Base-by-base conservation (phyloP, 2,113 vertebrate genomes). In the Hepsetus odoe region DNA sequence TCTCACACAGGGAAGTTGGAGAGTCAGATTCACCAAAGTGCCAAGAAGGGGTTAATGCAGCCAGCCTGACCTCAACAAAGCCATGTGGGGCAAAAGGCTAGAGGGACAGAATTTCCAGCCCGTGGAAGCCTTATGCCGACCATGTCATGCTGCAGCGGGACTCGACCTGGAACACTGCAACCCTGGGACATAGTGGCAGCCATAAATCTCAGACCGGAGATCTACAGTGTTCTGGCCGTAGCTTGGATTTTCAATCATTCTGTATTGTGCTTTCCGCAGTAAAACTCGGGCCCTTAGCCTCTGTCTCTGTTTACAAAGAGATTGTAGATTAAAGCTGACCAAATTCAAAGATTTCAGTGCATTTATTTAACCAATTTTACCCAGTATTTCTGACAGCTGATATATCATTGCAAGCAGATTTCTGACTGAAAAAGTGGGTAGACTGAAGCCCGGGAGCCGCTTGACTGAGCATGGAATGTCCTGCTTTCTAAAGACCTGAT, bases 31-130 rank as follows among this genome's bases (percentile, higher is more conserved):
- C 98, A 99, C 89, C 96, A 96, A 89, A 96, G 95, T 91, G 97
- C 96, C 72, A 98, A 96, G 94, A 97, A 97, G 92, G 96, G 95
- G 89, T 95, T 99, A 92, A 93, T 96, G 92, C 96, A 79, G 87
- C 86, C 90, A 68, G 85, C 87, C 14, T 92, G 89, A 92, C 71
- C 46, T 83, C 77, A 70, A 74, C 82, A 62, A 83, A 74, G 69
- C 79, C 53, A 78, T 20, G 38, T 56, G 24, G 59, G 51, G 72
- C 69, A 76, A 72, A 65, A 62, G 51, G 72, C 69, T 76, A 68
- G 68, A 62, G 71, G 53, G 71, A 55, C 66, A 32, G 30, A 66
- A 55, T 61, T 16, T 75, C 53, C 65, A 70, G 68, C 72, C 72
- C 33, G 28, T 40, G 61, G 81, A 75, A 28, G 53, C 66, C 53